Base-by-base conservation (phyloP, 2,113 vertebrate species). In the Zapornia atra region DNA sequence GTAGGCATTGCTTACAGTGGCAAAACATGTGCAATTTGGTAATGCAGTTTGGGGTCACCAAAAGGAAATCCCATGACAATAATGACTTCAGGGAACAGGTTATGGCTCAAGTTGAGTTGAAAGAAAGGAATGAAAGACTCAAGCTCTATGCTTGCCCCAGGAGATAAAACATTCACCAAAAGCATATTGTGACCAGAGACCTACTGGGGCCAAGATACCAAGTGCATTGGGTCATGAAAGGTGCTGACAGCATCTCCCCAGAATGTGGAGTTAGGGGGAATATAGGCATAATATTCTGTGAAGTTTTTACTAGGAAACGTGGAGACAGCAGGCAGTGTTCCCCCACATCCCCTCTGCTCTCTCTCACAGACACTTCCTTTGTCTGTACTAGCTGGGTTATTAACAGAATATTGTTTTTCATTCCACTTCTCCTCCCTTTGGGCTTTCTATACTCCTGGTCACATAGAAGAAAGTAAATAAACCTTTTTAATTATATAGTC, bases 301-400 rank as follows among this genome's bases (percentile, higher is more conserved):
- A 82, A 44, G 18, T 91, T 93, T 94, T 89, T 84, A 56, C 68
- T 93, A 65, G 82, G 56, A 90, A 82, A 68, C 0, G 0, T 29
- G 18, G 79, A 91, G 83, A 51, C 57, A 92, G 69, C 78, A 77
- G n/a, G 60, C 76, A 86, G 28, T 44, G 29, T 72, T 92, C 42
- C 90, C 60, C 64, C 64, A 65, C 86, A 82, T 87, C 65, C 60
- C 63, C 66, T 72, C 88, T 78, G 95, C 73, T 48, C 60, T 82
- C 64, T 79, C 71, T 96, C 94, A 97, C 96, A 96, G 88, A 95
- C 94, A 96, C 89, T 89, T 96, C 91, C 92, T 97, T 97, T 97
- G 95, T 97, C 90, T 87, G 72, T 82, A 89, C 88, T 24, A 73
- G 92, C 84, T 86, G 56, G 70, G 44, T 94, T 94, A 90, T 96